Evolutionary conservation across 2,797 vertebrate species (phyloP).

Genomic region (Pipistrellus pipistrellus): DNA sequence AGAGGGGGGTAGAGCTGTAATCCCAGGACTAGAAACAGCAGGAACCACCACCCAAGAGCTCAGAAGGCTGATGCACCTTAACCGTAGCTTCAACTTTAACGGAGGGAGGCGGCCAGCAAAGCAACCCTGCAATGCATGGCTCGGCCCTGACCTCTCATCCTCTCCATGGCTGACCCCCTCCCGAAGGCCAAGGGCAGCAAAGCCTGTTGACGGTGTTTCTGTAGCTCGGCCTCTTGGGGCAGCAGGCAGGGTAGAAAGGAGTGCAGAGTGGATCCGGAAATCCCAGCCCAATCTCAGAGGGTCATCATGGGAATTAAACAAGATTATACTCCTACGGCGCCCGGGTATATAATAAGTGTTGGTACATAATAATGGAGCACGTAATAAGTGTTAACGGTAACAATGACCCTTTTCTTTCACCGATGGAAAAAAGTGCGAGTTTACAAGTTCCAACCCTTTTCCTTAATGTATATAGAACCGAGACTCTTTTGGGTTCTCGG

Average conservation of each 20-base stretch:
- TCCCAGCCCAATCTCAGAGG: neutral
- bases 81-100: neutral
- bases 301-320: neutral
- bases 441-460: neutral
- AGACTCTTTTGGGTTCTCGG: neutral
- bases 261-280: neutral
- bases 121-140: neutral
- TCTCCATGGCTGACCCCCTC: neutral
- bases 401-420: neutral
- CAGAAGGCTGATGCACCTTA: rapidly evolving
- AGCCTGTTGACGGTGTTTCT: rapidly evolving
- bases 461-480: neutral
- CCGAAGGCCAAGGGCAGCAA: neutral
- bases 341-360: neutral
- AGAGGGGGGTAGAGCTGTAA: rapidly evolving
- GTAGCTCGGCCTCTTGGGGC: neutral
- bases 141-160: neutral
- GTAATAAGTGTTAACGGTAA: rapidly evolving
- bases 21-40: neutral
- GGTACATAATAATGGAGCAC: neutral
- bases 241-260: neutral
- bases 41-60: neutral
- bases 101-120: neutral
- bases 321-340: neutral
- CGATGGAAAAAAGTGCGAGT: neutral